Evolutionary conservation across 1,140 invertebrate species (phyloP), one percentile per base, ranked within the genome.

Genomic region (Ips typographus): DNA sequence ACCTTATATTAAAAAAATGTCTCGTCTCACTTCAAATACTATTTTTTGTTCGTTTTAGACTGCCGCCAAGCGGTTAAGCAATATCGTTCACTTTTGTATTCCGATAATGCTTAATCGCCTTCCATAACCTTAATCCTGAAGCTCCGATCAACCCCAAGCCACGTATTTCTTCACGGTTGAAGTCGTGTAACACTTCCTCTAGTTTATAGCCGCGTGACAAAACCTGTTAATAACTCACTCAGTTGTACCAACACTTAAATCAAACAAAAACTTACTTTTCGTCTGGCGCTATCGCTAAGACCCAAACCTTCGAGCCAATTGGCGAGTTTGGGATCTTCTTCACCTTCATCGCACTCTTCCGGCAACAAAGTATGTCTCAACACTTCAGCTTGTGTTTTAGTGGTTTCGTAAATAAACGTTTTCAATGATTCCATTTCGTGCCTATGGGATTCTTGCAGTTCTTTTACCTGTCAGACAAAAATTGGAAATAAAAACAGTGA

Each of bases 141-240:
- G 83, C 84, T 6, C 82, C 83, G 90, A 85, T 88, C 53, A 96
- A 81, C 52, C 87, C 85, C 53, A 95, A 76, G 76, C 85, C 85
- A 57, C 86, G 84, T 56, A 96, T 78, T 82, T 96, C 94, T 71
- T 93, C 88, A 75, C 90, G 84, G 1, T 85, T 89, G 68, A 94
- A 84, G 71, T 90, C 86, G 70, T 87, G 85, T 47, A 94, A 80
- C 40, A 96, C 80, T 81, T 95, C 92, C 60, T 90, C 86, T 72
- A 93, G 85, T 5, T 87, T 90, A 77, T 92, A 95, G 70, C 92
- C 88, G 79, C 95, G 91, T 60, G 84, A 77, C 36, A 89, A 74
- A 76, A 95, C 87, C 75, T 66, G 40, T 8, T 8, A 38, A 43
- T 6, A 40, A 58, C 5, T 7, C 5, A 56, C 5, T 37, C 5